Conservation (phyloP, 2,888 invertebrate species). For the Hypena proboscidalis region DNA sequence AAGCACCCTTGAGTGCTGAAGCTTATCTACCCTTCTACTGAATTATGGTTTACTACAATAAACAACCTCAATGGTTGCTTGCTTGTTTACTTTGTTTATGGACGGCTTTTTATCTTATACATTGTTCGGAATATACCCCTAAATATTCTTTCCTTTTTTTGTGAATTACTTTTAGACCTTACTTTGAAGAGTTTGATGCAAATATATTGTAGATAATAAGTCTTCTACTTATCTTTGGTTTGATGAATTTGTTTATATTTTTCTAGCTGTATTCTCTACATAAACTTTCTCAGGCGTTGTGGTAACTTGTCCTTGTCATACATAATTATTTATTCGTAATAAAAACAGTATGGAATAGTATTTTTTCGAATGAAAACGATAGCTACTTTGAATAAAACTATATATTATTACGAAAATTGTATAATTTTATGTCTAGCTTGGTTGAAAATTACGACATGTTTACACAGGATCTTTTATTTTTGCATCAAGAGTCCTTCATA, state of each 20-base stretch:
- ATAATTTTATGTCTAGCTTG: no score
- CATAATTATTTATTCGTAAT: background rate
- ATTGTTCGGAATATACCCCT: conserved; percentile 17
- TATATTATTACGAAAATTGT: no score
- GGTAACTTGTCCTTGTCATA: background rate
- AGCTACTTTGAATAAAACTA: no score
- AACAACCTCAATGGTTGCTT: conserved; percentile 47
- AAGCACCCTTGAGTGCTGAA: conserved; percentile 52
- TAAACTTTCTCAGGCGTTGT: background rate
- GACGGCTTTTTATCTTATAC: conserved; percentile 25
- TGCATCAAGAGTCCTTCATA: no score
- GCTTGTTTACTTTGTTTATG: conserved; percentile 35
- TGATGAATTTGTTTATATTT: background rate
- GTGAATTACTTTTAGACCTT: conserved; percentile 10
- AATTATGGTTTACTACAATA: conserved; percentile 59
- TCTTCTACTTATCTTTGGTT: background rate
- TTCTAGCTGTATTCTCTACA: background rate
- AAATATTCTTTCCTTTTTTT: conserved; percentile 12
- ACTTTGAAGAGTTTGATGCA: no score
- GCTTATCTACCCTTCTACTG: conserved; percentile 57
- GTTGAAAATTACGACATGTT: no score
- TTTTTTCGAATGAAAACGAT: no score
- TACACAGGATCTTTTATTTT: no score
- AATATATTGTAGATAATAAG: no score
- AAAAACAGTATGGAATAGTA: no score